Percentiles rank a stretch among this genome's conserved stretches.
These are phyloP conservation scores for Catocala nupta DNA, from an alignment of 2,888 invertebrate genomes.

Conservation along the genomic window DNA sequence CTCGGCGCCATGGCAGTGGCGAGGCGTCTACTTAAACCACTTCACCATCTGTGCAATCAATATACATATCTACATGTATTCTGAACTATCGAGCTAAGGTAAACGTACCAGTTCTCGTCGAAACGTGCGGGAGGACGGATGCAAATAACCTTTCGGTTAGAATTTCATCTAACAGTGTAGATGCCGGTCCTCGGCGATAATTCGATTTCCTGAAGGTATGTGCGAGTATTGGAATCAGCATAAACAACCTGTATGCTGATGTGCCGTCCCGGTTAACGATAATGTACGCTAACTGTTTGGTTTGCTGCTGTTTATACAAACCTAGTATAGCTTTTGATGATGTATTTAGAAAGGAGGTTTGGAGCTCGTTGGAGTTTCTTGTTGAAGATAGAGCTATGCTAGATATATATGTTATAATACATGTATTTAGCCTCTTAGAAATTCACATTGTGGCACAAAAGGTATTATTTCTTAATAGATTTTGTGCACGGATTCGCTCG, in stretches of 20 bases:
- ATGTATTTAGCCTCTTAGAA: too few relatives aligned
- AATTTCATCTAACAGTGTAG: constrained; percentile 14
- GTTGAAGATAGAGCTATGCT: too few relatives aligned
- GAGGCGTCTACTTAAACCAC: too few relatives aligned
- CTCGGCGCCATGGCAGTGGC: too few relatives aligned
- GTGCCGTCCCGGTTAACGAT: constrained; percentile 8
- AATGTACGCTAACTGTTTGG: background rate
- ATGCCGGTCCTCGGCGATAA: constrained; percentile 20
- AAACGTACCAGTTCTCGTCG: background rate
- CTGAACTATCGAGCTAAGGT: constrained; percentile 1
- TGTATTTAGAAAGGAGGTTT: too few relatives aligned
- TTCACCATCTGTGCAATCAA: too few relatives aligned
- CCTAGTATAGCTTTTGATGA: too few relatives aligned
- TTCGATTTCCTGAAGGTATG: constrained; percentile 39
- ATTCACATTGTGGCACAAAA: too few relatives aligned
- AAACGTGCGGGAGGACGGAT: background rate
- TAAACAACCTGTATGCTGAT: constrained; percentile 36
- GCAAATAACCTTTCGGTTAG: constrained; percentile 6
- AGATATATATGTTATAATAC: too few relatives aligned
- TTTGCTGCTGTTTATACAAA: background rate
- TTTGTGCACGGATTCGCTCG: too few relatives aligned
- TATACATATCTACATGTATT: background rate
- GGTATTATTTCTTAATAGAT: too few relatives aligned
- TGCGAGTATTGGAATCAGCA: constrained; percentile 37
- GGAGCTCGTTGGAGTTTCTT: too few relatives aligned